These are phyloP conservation scores for Lytechinus variegatus DNA, from an alignment of 35 echinoderm and acorn worm genomes.

Conservation along the genomic window DNA sequence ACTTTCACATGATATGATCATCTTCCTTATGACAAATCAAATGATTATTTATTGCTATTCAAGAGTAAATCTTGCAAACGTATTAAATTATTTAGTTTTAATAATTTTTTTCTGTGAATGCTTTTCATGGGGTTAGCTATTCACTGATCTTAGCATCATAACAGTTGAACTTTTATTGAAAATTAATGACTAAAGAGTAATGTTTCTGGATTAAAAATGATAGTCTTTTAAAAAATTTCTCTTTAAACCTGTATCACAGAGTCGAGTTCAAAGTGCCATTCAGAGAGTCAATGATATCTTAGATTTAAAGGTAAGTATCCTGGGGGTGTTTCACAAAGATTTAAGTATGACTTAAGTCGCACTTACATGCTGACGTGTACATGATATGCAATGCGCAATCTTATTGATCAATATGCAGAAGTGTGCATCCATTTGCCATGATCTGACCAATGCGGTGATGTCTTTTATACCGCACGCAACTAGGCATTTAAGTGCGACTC, in stretches of 20 bases:
- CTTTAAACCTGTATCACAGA: conserved; percentile 51
- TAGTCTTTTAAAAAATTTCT: too few species aligned
- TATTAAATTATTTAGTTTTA: background rate
- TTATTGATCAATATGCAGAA: too few species aligned
- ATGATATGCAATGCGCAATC: too few species aligned
- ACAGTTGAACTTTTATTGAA: background rate
- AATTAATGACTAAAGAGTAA: background rate
- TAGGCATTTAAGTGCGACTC: too few species aligned
- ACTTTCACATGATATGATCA: background rate
- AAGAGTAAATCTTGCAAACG: background rate
- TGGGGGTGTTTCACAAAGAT: too few species aligned
- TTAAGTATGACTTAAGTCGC: too few species aligned
- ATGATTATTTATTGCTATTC: background rate
- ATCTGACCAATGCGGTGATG: too few species aligned
- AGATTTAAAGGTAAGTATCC: conserved; percentile 89
- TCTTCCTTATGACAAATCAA: background rate
- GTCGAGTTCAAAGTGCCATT: conserved; percentile 89
- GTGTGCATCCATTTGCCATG: too few species aligned
- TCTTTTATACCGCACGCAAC: too few species aligned
- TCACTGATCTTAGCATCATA: background rate
- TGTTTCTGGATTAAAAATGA: background rate
- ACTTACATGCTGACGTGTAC: too few species aligned
- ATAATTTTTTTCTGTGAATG: background rate
- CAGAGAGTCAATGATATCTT: conserved; percentile 95
- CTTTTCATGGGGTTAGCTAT: background rate